Base-by-base conservation (phyloP, 2,888 invertebrate species). In the Limnephilus marmoratus region DNA sequence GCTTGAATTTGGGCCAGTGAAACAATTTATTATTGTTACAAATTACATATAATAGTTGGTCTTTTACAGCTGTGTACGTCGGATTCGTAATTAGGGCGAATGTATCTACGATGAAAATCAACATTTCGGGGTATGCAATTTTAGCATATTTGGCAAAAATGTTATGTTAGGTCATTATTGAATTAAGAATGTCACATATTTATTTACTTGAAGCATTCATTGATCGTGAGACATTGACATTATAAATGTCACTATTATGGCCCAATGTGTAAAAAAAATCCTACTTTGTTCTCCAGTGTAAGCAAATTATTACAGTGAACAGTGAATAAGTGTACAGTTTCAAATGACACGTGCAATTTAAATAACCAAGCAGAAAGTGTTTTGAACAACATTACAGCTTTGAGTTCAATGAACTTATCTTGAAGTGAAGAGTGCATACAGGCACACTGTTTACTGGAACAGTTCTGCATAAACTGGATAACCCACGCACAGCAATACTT, bases 11-110 rank as follows among this genome's bases (percentile, higher is more conserved):
- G 68, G 24, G 68, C 7, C 41, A 45, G 15, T 49, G 15, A 41
- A 37, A n/a, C 45, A 86, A 29, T 86, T 49, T 49, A 13, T 49
- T 86, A 86, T 86, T 86, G 86, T 86, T 45, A 45, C 41, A 86
- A 4, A 85, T 31, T 9, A 41, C 45, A 45, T 12, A 29, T 86
- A 45, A 41, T 24, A 24, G 41, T 86, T 18, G 3, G 29, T 68
- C 31, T 29, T 31, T 31, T 15, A 15, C 24, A 18, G 31, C 34
- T 83, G 12, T 31, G 31, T 49, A 49, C 15, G 13, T 49, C 7
- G 18, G 31, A 5, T 18, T 18, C 24, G 24, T 83, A 83, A 83
- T 41, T 83, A 18, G 31, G 34, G 34, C 24, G 83, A 83, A 83
- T 41, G 24, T 37, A 37, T 83, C 24, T 41, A 1, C 24, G 83